Conservation (phyloP, 2,888 invertebrate genomes). For the Eupithecia pulchellata region DNA sequence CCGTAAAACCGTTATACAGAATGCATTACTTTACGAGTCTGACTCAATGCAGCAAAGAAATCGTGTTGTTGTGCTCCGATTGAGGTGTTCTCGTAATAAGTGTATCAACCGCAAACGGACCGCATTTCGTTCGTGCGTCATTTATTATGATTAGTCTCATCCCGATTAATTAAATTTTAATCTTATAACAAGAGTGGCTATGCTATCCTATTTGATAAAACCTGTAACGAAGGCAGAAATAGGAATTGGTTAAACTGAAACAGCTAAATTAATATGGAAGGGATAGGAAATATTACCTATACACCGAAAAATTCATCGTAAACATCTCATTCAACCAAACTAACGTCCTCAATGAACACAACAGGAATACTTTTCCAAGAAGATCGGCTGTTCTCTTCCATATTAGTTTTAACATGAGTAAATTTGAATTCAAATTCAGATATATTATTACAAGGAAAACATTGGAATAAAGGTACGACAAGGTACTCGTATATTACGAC, state of each 20-base stretch:
- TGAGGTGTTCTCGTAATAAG: constrained; percentile 30
- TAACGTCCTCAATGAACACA: constrained; percentile 2
- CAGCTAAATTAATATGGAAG: neutral
- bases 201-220: neutral
- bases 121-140: constrained; percentile 30
- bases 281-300: neutral
- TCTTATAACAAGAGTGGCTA: constrained; percentile 5
- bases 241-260: neutral
- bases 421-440: neutral
- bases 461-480: neutral
- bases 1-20: constrained; percentile 60
- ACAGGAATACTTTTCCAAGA: constrained; percentile 21
- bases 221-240: neutral
- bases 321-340: constrained; percentile 8
- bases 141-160: constrained; percentile 16
- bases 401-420: neutral
- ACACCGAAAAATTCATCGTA: neutral
- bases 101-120: constrained; percentile 34
- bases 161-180: constrained; percentile 17
- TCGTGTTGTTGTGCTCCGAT: constrained; percentile 37
- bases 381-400: neutral
- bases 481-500: neutral
- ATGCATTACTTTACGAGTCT: constrained; percentile 54
- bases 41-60: constrained; percentile 58
- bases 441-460: constrained; percentile 5